These are phyloP conservation scores for Magallana gigas DNA, from an alignment of 1,140 invertebrate species.

Conservation along the genomic window DNA sequence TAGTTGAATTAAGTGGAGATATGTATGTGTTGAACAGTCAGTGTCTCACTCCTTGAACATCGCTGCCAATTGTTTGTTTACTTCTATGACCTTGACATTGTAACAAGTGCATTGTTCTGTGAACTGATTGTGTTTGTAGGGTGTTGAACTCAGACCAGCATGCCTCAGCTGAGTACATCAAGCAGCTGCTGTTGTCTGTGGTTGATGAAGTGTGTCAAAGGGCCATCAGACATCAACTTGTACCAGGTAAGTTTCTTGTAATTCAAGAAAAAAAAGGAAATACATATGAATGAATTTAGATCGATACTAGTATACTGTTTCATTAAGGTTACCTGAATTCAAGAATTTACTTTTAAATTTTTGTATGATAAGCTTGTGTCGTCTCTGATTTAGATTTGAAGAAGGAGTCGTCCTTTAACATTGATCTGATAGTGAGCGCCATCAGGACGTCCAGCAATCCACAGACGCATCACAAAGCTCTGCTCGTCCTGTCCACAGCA, in stretches of 20 bases:
- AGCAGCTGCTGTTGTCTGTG: slow-evolving; percentile 90
- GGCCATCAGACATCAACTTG: not conserved
- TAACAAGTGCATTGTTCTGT: not conserved
- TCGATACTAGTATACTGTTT: not conserved
- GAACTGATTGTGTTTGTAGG: slow-evolving; percentile 74
- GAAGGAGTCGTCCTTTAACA: slow-evolving; percentile 83
- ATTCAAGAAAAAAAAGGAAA: not conserved
- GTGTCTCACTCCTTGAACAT: too few relatives aligned
- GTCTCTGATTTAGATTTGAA: slow-evolving; percentile 69
- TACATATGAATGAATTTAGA: not conserved
- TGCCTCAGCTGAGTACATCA: slow-evolving; percentile 91
- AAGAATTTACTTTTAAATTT: not conserved
- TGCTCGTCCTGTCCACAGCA: slow-evolving; percentile 88
- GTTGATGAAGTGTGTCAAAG: slow-evolving; percentile 85
- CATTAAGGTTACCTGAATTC: not conserved
- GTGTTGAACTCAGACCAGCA: slow-evolving; percentile 88
- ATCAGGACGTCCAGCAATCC: slow-evolving; percentile 93
- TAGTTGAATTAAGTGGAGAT: not conserved
- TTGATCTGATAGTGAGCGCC: slow-evolving; percentile 91
- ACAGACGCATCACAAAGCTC: slow-evolving; percentile 94
- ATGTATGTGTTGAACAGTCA: not conserved
- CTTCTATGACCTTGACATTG: too few relatives aligned
- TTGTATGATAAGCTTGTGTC: not conserved
- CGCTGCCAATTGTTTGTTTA: too few relatives aligned
- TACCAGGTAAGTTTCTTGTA: not conserved